Percentiles rank a stretch among this genome's conserved stretches.
phyloP scores from a whole-genome alignment of 2,113 vertebrate species.

The Machaerirhynchus nigripectus region DNA sequence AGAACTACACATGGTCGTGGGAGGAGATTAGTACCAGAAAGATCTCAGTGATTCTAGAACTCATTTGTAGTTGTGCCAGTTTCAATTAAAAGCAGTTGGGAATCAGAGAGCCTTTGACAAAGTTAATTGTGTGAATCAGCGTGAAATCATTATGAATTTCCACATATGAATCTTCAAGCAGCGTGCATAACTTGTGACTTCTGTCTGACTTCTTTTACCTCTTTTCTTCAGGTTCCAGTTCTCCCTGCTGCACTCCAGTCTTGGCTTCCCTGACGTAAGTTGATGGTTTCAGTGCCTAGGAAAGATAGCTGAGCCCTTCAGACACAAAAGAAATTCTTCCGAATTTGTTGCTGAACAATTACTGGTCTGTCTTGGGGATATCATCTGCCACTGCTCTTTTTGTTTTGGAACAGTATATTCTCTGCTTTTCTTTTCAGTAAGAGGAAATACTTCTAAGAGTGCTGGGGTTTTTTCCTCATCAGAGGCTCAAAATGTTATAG shows the following conservation, averaged over 20 bases:
- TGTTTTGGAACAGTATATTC: not conserved
- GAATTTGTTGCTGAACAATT: not conserved
- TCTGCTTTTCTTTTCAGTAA: not conserved
- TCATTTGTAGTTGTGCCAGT: not conserved
- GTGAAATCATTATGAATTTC: not conserved
- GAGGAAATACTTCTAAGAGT: not conserved
- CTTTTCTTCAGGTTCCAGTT: conserved; percentile 59
- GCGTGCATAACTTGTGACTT: not conserved
- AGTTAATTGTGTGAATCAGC: not conserved
- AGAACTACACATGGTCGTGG: not conserved
- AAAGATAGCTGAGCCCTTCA: not conserved
- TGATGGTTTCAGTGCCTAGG: not conserved
- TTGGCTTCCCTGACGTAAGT: conserved; percentile 12
- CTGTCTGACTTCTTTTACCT: not conserved
- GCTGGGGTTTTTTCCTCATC: not conserved
- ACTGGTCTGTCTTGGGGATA: not conserved
- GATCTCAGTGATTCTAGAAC: not conserved
- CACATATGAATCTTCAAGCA: not conserved
- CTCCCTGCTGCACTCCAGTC: conserved; percentile 16
- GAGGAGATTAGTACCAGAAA: not conserved
- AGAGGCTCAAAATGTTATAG: not conserved
- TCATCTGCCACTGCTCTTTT: not conserved
- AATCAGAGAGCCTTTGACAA: not conserved
- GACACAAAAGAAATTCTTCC: not conserved
- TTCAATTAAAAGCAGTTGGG: not conserved